Percentiles rank a stretch among this genome's conserved stretches.
Evolutionary conservation across 2,797 vertebrate genomes (phyloP).

Genomic region (Aselliscus stoliczkanus): DNA sequence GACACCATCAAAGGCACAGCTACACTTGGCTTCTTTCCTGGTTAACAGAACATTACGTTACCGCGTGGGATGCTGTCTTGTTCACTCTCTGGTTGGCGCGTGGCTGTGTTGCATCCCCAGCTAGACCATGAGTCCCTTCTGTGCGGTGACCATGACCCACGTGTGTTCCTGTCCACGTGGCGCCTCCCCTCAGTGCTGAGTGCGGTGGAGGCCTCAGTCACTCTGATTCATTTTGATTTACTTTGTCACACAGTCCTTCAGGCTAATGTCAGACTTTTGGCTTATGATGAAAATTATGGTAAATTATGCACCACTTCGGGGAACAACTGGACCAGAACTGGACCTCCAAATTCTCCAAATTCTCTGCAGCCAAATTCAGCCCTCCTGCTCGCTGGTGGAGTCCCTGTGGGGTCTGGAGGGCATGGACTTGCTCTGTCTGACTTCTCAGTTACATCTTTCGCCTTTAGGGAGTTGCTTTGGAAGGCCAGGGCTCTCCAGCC

Average conservation of each 20-base stretch:
- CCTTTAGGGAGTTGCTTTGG: constrained; percentile 15
- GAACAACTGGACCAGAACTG: not conserved
- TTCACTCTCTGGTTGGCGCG: constrained; percentile 71
- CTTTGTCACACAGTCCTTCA: constrained; percentile 63
- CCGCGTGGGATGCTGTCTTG: constrained; percentile 67
- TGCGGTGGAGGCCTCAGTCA: constrained; percentile 35
- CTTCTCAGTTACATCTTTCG: constrained; percentile 5
- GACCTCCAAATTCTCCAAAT: constrained; percentile 29
- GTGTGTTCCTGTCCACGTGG: constrained; percentile 50
- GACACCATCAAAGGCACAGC: constrained; percentile 30
- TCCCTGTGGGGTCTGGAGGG: not conserved
- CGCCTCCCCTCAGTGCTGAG: constrained; percentile 56
- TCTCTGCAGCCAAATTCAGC: constrained; percentile 1
- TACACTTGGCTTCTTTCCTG: constrained; percentile 15
- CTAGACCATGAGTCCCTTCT: constrained; percentile 55
- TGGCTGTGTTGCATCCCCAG: constrained; percentile 70
- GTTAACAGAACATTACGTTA: constrained; percentile 8
- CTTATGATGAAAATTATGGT: constrained; percentile 47
- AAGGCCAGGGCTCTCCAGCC: not conserved
- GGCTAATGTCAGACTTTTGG: constrained; percentile 59
- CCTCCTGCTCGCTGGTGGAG: not conserved
- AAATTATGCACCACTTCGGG: not conserved
- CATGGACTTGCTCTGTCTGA: not conserved
- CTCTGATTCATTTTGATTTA: constrained; percentile 41
- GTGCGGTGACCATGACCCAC: constrained; percentile 60